Percentiles rank a stretch among this genome's conserved stretches.
Evolutionary conservation across 1,140 invertebrate species (phyloP).

Genomic region (Protaetia brevitarsis): DNA sequence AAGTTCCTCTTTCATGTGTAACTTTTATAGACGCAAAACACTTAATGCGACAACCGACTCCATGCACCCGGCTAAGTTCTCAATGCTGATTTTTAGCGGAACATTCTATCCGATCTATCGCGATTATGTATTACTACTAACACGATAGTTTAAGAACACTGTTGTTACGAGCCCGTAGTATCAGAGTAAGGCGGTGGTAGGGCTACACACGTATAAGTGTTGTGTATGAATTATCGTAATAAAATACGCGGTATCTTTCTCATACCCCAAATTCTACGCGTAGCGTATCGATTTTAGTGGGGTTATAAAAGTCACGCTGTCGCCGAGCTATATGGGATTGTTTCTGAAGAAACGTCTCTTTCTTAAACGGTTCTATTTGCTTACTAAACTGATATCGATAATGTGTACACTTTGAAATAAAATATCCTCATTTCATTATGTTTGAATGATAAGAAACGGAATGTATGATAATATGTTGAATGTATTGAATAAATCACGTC

Average conservation of each 20-base stretch:
- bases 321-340: too few relatives aligned
- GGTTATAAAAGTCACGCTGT: too few relatives aligned
- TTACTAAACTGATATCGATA: too few relatives aligned
- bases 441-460: too few relatives aligned
- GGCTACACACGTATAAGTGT: neutral
- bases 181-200: neutral
- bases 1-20: neutral
- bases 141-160: neutral
- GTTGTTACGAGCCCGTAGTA: neutral
- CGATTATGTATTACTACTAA: neutral
- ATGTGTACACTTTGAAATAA: too few relatives aligned
- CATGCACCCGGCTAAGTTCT: neutral
- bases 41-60: neutral
- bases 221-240: neutral
- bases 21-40: neutral
- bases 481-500: too few relatives aligned
- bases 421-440: too few relatives aligned
- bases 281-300: too few relatives aligned
- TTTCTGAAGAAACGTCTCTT: too few relatives aligned
- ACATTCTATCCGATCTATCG: conserved; percentile 4
- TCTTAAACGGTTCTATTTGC: too few relatives aligned
- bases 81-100: neutral
- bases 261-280: too few relatives aligned
- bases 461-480: too few relatives aligned
- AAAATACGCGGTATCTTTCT: neutral